Base-by-base conservation (phyloP, 2,888 invertebrate species). In the Ornithoptera alexandrae region DNA sequence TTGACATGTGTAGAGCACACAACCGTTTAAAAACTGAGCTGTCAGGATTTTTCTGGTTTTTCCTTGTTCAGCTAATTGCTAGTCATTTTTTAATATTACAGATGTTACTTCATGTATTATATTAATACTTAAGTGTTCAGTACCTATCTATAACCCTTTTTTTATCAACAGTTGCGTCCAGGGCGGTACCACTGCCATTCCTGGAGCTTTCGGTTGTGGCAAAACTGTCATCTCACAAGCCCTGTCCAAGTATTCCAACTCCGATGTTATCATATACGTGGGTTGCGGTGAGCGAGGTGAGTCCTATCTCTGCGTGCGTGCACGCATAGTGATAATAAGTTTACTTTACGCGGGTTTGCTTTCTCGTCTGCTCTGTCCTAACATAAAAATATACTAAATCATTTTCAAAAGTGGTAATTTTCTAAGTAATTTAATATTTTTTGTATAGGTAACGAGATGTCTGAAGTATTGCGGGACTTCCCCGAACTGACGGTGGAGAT, bases 161-260 rank as follows among this genome's bases (percentile, higher is more conserved):
- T 57, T 57, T 61, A 1, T 18, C 60, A 24, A 59, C 87, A 97
- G 97, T 7, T 98, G 98, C 86, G 99, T 99, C 30, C 98, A 98
- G 92, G 99, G 99, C 74, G 99, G 99, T 74, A 99, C 99, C 59
- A 99, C 99, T 2, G 99, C 99, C 82, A 99, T 99, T 92, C 99
- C 99, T 80, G 99, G 99, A 71, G 99, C 99, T 83, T 99, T 99
- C 93, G 99, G 99, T 89, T 99, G 99, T 92, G 99, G 99, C 80
- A 99, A 99, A 94, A 99, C 99, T 89, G 99, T 99, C 83, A 99
- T 99, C 93, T 99, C 99, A 8, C 99, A 99, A 93, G 98, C 99
- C 2, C 94, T 99, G 72, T 99, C 99, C 81, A 99, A 99, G 92
- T 99, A 98, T 93, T 99, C 99, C 85, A 99, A 99, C 94, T 99